Evolutionary conservation across 2,888 invertebrate species (phyloP).

Genomic region (Falcaria lacertinaria): DNA sequence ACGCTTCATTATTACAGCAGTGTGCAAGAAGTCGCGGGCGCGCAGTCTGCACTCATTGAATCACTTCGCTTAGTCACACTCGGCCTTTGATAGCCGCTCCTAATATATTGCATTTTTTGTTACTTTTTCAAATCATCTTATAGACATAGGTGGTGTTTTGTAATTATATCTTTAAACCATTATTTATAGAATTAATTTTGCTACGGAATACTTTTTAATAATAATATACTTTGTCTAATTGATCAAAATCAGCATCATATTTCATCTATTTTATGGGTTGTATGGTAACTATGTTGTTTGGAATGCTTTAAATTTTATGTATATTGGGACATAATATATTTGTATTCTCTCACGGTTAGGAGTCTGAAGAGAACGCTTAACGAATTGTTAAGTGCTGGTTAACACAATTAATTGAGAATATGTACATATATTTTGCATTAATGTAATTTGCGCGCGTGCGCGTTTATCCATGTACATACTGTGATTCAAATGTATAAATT

Average conservation of each 20-base stretch:
- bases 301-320: slow-evolving; percentile 14
- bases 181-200: slow-evolving; percentile 13
- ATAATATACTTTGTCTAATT: slow-evolving; percentile 24
- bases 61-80: slow-evolving; percentile 55
- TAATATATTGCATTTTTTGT: slow-evolving; percentile 30
- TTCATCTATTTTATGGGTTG: slow-evolving; percentile 26
- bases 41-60: slow-evolving; percentile 35
- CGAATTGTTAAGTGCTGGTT: slow-evolving; percentile 69
- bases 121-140: slow-evolving; percentile 24
- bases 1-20: slow-evolving; percentile 5
- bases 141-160: slow-evolving; percentile 34
- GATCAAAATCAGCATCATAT: slow-evolving; percentile 26
- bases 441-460: slow-evolving; percentile 54
- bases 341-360: slow-evolving; percentile 35
- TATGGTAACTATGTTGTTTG: slow-evolving; percentile 13
- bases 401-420: slow-evolving; percentile 54
- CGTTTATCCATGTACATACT: slow-evolving; percentile 60
- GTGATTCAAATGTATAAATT: slow-evolving; percentile 57
- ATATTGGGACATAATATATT: slow-evolving; percentile 24
- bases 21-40: not conserved
- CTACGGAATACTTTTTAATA: slow-evolving; percentile 27
- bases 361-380: slow-evolving; percentile 39
- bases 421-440: slow-evolving; percentile 77
- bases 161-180: slow-evolving; percentile 27
- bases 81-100: slow-evolving; percentile 46